A percentile compares a stretch with the other conserved stretches of the same genome.
phyloP scores from a whole-genome alignment of 2,113 vertebrate species.

The Callaeas wilsoni region DNA sequence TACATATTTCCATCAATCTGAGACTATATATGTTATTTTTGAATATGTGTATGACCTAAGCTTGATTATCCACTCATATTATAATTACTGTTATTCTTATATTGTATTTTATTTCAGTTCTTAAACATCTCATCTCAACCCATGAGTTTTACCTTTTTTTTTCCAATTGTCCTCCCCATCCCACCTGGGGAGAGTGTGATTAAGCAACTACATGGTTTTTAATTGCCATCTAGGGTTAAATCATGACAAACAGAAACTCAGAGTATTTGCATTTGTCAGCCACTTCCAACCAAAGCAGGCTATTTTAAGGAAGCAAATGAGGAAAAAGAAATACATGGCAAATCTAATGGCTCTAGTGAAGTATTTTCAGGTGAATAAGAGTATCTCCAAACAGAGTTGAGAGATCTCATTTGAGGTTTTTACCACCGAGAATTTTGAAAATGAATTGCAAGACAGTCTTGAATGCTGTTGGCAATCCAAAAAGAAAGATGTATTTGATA shows the following conservation, averaged over 20 bases:
- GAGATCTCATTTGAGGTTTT: neutral
- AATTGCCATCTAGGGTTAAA: neutral
- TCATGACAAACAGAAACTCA: neutral
- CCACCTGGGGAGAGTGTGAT: neutral
- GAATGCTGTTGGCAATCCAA: neutral
- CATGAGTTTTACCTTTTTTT: neutral
- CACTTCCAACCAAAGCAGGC: neutral
- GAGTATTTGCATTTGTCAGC: neutral
- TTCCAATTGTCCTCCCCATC: neutral
- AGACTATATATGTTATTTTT: neutral
- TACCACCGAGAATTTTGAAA: neutral
- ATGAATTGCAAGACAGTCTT: neutral
- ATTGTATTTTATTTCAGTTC: neutral
- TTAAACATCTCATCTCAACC: neutral
- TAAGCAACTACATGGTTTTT: neutral
- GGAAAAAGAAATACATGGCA: neutral
- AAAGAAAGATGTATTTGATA: neutral
- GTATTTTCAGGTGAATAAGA: neutral
- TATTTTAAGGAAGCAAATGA: neutral
- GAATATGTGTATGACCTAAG: neutral
- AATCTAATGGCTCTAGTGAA: neutral
- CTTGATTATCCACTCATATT: neutral
- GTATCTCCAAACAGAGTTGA: neutral
- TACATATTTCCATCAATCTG: neutral
- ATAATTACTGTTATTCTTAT: neutral